Conservation (phyloP, 2,797 vertebrate species). For the Amniataba percoides region DNA sequence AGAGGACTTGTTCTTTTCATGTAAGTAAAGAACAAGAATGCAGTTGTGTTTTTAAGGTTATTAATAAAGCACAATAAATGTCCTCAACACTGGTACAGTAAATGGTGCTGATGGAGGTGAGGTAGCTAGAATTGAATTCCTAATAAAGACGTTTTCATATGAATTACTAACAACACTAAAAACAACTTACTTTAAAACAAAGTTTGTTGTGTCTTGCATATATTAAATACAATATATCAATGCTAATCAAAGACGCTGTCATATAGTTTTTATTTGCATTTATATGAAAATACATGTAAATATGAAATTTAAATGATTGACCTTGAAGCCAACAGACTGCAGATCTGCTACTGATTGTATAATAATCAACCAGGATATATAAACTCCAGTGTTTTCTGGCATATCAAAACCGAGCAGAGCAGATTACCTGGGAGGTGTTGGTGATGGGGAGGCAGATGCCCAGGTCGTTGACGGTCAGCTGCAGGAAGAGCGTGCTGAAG, state of each 20-base stretch:
- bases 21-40: constrained; percentile 13
- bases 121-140: neutral
- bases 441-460: constrained; percentile 99
- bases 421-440: constrained; percentile 83
- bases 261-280: neutral
- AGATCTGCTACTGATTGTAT: neutral
- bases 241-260: neutral
- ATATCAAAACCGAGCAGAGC: neutral
- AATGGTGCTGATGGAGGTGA: constrained; percentile 8
- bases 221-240: neutral
- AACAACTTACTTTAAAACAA: neutral
- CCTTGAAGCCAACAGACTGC: neutral
- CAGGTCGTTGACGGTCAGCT: constrained; percentile 97
- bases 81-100: neutral
- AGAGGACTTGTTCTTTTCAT: constrained; percentile 33
- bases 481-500: constrained; percentile 98
- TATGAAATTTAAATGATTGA: constrained; percentile 2
- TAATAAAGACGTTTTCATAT: neutral
- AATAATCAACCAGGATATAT: neutral
- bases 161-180: neutral
- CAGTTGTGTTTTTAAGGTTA: neutral
- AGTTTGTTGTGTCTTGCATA: neutral
- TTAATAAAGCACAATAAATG: neutral
- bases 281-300: neutral
- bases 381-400: neutral